Conservation (phyloP, 2,797 vertebrate genomes). For the Arctocebus calabarensis region DNA sequence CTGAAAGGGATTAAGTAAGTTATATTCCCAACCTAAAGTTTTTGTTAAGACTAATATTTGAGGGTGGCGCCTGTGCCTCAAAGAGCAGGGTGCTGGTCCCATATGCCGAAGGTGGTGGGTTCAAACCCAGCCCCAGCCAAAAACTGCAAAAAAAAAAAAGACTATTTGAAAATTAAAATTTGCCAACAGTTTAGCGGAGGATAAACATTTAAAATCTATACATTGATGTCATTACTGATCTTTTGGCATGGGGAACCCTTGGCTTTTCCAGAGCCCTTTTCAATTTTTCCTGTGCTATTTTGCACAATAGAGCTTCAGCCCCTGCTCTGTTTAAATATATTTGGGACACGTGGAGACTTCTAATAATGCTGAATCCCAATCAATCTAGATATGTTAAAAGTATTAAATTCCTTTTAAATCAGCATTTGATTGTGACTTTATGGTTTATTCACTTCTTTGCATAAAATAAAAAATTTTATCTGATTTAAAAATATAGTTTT, state of each 20-base stretch:
- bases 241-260: background rate
- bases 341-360: background rate
- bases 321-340: background rate
- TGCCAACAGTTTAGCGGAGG: background rate
- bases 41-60: background rate
- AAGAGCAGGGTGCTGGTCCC: too few relatives aligned
- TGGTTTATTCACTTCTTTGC: background rate
- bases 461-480: slow-evolving; percentile 10
- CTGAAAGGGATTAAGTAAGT: background rate
- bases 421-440: background rate
- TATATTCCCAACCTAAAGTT: background rate
- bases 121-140: too few relatives aligned
- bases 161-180: too few relatives aligned
- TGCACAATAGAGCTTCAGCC: background rate
- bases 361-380: background rate
- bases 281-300: background rate
- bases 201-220: background rate
- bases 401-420: background rate
- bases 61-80: too few relatives aligned
- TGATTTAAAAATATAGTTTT: background rate
- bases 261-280: background rate
- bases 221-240: background rate
- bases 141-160: too few relatives aligned
- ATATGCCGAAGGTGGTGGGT: too few relatives aligned
- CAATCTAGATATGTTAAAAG: background rate